Conservation (phyloP, 2,113 vertebrate genomes). For the Phyllostomus discolor region DNA sequence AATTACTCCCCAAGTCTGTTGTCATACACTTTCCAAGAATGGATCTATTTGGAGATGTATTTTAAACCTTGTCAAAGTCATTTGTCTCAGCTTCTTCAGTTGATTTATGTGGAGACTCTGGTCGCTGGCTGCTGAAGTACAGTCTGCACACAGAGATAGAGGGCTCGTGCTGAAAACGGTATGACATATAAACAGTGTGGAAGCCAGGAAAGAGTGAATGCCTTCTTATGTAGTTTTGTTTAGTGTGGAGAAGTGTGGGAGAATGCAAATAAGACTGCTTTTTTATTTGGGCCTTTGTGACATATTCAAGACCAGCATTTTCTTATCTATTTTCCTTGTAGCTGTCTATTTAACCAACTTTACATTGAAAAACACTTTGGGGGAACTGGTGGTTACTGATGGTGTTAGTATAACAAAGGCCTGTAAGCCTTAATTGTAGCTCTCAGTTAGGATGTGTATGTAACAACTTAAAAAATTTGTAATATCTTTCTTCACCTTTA, state of each 20-base stretch:
- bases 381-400: neutral
- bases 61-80: constrained; percentile 29
- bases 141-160: neutral
- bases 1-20: neutral
- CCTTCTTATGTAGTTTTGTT: neutral
- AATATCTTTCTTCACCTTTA: neutral
- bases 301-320: neutral
- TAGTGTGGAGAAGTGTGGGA: neutral
- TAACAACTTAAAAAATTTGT: neutral
- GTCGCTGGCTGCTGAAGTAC: neutral
- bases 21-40: constrained; percentile 39
- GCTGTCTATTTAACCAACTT: neutral
- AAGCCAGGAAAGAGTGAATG: neutral
- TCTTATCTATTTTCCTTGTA: neutral
- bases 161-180: neutral
- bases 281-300: neutral
- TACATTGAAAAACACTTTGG: neutral
- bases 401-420: neutral
- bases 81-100: constrained; percentile 12
- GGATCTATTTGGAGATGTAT: constrained; percentile 3
- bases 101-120: neutral
- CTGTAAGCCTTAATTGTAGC: neutral
- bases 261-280: neutral
- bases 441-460: neutral
- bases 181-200: neutral